Evolutionary conservation across 2,797 vertebrate species (phyloP), one percentile per base, ranked within the genome.

Genomic region (Melanotaenia trifasciata): DNA sequence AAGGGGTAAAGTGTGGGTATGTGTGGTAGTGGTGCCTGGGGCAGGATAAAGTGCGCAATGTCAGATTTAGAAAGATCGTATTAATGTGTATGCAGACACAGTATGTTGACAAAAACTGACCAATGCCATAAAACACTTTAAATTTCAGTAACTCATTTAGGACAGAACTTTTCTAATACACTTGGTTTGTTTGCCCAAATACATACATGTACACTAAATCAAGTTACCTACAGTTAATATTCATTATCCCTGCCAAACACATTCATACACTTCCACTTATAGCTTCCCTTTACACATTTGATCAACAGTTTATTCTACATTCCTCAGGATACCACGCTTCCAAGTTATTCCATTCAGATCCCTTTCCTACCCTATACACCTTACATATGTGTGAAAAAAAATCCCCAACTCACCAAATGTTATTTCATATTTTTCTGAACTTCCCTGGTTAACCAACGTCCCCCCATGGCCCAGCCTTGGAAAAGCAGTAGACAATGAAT

Each of bases 271-370:
- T 26, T 35, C 84, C 88, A 88, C 56, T 62, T 61, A n/a, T 79
- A 84, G 88, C 85, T 74, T 74, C 83, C 81, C 16, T 66, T 83
- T 88, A 84, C 89, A 92, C 94, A 93, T 92, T 94, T 92, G 95
- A 91, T 92, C 73, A 84, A 91, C 70, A 67, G 33, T 84, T 90
- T 92, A 82, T 75, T 72, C 74, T 69, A 70, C 80, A 90, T 93
- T 92, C 88, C 70, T 0, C 60, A 7, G 79, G 84, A 30, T 30
- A 3, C 30, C 30, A 30, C 30, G 80, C 73, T 51, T 26, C 67
- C 81, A 77, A 94, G 87, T 90, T 35, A 60, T 67, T 84, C 79
- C 64, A 89, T 92, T 93, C 92, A 92, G 80, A 78, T 78, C 70
- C 30, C 78, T 47, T 73, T 26, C 4, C 56, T 14, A 30, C 76